Conservation (phyloP, 2,888 invertebrate species). For the Coleophora deauratella region DNA sequence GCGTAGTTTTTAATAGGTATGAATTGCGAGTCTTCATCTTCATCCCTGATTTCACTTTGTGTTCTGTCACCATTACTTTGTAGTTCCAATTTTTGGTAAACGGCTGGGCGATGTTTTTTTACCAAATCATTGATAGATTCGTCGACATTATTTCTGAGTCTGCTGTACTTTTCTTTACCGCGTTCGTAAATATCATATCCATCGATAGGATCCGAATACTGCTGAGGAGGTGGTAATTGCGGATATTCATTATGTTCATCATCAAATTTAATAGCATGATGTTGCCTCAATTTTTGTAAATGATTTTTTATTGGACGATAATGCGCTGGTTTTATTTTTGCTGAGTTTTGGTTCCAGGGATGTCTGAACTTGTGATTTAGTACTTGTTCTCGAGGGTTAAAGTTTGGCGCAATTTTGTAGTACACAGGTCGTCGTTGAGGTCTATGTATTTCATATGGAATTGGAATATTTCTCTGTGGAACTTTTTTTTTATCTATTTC, state of each 20-base stretch:
- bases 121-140: conserved; percentile 49
- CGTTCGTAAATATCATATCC: conserved; percentile 72
- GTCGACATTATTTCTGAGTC: conserved; percentile 53
- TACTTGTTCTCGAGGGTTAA: conserved; percentile 34
- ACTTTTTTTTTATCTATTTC: conserved; percentile 46
- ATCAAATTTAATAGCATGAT: conserved; percentile 57
- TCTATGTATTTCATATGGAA: conserved; percentile 50
- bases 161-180: conserved; percentile 53
- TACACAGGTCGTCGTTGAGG: conserved; percentile 54
- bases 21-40: conserved; percentile 64
- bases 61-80: conserved; percentile 27
- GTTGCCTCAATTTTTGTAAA: conserved; percentile 48
- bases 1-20: conserved; percentile 78
- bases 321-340: conserved; percentile 55
- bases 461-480: conserved; percentile 48
- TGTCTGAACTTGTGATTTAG: conserved; percentile 55
- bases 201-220: conserved; percentile 50
- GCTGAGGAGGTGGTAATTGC: conserved; percentile 36
- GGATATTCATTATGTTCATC: conserved; percentile 67
- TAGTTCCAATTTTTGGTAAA: conserved; percentile 43
- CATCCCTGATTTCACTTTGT: conserved; percentile 19
- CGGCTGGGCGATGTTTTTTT: conserved; percentile 36
- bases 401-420: conserved; percentile 34
- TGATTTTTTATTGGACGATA: conserved; percentile 59
- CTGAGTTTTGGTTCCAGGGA: conserved; percentile 56